Percentiles rank a stretch among this genome's conserved stretches.
These are phyloP conservation scores for Julus scanicus DNA, from an alignment of 2,888 invertebrate species.

Conservation along the genomic window DNA sequence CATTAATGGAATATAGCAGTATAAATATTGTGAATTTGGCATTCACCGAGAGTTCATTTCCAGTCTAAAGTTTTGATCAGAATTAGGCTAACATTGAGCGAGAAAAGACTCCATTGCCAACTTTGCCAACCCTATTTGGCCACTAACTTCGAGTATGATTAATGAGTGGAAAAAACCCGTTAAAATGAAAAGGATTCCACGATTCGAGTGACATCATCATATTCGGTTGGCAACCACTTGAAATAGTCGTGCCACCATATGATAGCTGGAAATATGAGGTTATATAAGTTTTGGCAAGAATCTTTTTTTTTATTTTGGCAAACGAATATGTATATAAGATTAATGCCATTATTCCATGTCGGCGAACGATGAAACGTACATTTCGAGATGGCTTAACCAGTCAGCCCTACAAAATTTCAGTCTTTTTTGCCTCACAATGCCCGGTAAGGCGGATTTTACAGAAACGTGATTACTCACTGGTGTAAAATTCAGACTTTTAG, in stretches of 20 bases:
- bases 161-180: background rate
- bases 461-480: conserved; percentile 8
- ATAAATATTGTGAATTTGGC: conserved; percentile 43
- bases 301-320: background rate
- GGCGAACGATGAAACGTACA: background rate
- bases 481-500: background rate
- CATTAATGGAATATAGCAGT: conserved; percentile 36
- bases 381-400: background rate
- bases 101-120: background rate
- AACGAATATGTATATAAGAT: conserved; percentile 1
- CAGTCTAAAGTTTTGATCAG: conserved; percentile 30
- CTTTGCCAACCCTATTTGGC: conserved; percentile 17
- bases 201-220: conserved; percentile 3
- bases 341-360: conserved; percentile 10
- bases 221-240: background rate
- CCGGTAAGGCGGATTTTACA: background rate
- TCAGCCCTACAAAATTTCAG: background rate
- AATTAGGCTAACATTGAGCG: background rate
- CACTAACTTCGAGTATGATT: conserved; percentile 34
- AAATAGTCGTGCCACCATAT: background rate
- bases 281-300: background rate
- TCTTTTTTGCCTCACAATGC: conserved; percentile 8
- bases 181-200: conserved; percentile 19
- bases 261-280: background rate
- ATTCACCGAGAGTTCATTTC: conserved; percentile 36